Evolutionary conservation across 1,140 invertebrate genomes (phyloP).

Genomic region (Anastatus disparis): DNA sequence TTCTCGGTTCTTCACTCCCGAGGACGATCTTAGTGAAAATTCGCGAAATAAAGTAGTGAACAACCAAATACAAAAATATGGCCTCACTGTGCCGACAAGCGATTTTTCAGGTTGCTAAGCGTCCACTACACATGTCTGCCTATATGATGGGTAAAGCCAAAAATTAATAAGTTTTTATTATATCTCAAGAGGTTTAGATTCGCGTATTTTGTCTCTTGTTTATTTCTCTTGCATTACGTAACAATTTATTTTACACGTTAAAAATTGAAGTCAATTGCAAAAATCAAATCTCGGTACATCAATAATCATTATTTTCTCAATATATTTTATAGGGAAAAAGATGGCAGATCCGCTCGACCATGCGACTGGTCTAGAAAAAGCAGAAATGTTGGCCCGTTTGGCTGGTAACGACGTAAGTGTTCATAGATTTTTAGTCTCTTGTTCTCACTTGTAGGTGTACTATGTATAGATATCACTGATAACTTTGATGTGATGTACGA

Average conservation of each 20-base stretch:
- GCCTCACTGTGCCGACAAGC: constrained; percentile 69
- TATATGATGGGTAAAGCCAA: background rate
- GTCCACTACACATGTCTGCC: constrained; percentile 12
- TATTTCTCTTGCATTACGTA: constrained; percentile 53
- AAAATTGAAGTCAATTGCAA: no score
- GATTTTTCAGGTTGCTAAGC: constrained; percentile 50
- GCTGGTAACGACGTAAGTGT: constrained; percentile 84
- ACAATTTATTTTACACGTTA: constrained; percentile 27
- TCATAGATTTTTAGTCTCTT: background rate
- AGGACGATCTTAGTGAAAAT: no score
- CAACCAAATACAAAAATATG: constrained; percentile 66
- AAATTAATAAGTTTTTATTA: background rate
- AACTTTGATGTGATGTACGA: no score
- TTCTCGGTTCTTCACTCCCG: no score
- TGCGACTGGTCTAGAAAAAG: constrained; percentile 91
- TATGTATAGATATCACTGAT: no score
- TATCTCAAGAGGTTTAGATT: no score
- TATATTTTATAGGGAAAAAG: constrained; percentile 45
- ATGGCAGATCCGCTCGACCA: constrained; percentile 89
- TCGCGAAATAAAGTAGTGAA: no score
- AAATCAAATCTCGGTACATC: no score
- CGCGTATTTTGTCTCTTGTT: background rate
- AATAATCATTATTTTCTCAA: background rate
- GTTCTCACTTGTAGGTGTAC: no score
- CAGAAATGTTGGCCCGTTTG: constrained; percentile 83